phyloP scores from a whole-genome alignment of 2,113 vertebrate species.

The Entelurus aequoreus region DNA sequence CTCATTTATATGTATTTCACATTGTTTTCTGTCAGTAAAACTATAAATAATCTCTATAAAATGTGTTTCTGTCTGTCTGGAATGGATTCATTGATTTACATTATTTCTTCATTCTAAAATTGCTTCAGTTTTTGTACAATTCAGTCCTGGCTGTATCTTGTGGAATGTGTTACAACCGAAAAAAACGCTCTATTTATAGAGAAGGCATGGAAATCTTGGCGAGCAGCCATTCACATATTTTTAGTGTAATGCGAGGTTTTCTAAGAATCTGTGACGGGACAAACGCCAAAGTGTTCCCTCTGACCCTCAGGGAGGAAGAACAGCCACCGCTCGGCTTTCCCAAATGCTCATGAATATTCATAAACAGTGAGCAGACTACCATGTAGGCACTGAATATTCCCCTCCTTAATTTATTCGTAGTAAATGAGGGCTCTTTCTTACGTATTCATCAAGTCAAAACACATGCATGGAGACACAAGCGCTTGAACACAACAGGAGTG shows the following conservation, averaged over 20 bases:
- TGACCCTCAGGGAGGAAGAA: conserved; percentile 16
- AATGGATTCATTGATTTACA: too few species aligned
- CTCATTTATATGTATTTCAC: too few species aligned
- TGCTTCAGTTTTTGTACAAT: too few species aligned
- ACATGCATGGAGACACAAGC: too few species aligned
- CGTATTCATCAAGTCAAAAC: conserved; percentile 8
- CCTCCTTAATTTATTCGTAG: neutral
- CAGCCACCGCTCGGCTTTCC: conserved; percentile 8
- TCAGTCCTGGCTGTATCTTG: too few species aligned
- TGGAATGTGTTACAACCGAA: too few species aligned
- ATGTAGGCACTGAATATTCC: neutral
- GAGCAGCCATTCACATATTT: neutral
- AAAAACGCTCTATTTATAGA: neutral
- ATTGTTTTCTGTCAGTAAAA: too few species aligned
- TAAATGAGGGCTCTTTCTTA: conserved; percentile 20
- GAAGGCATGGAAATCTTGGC: neutral
- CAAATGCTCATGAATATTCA: conserved; percentile 34
- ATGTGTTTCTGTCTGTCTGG: too few species aligned
- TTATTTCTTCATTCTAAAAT: too few species aligned
- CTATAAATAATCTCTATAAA: too few species aligned
- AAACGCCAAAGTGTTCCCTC: conserved; percentile 10
- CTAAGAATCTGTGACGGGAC: conserved; percentile 4
- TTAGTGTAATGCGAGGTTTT: neutral
- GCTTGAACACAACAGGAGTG: too few species aligned
- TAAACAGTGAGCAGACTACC: neutral